Conservation (phyloP, 2,113 vertebrate species). For the Porphyrio hochstetteri region DNA sequence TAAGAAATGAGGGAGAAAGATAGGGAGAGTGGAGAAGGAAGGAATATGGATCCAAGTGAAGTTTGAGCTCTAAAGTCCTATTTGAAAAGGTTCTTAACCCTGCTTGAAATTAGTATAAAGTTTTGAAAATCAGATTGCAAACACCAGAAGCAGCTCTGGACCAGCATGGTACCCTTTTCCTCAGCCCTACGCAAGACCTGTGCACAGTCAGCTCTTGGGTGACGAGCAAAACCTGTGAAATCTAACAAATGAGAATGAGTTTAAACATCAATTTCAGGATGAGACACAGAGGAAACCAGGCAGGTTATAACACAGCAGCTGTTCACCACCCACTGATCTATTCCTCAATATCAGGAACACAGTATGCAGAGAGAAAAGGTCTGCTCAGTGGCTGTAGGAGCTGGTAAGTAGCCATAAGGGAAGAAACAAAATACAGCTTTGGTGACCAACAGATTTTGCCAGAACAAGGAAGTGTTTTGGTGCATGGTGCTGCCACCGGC, state of each 20-base stretch:
- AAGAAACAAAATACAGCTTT: neutral
- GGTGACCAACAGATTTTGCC: neutral
- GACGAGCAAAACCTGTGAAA: neutral
- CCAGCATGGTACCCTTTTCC: neutral
- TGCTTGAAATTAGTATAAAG: neutral
- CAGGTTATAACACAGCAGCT: slow-evolving; percentile 18
- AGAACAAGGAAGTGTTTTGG: neutral
- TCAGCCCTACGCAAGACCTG: neutral
- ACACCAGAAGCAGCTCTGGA: neutral
- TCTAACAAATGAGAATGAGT: neutral
- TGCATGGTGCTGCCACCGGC: neutral
- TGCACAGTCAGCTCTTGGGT: neutral
- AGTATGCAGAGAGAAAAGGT: neutral
- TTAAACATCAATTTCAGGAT: neutral
- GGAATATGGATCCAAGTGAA: neutral
- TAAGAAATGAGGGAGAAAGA: neutral
- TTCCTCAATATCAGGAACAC: neutral
- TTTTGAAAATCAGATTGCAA: neutral
- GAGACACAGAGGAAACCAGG: neutral
- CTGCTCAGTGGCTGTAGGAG: neutral
- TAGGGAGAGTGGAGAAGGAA: neutral
- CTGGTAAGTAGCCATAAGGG: neutral
- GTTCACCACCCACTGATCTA: neutral
- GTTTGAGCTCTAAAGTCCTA: neutral
- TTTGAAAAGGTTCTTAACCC: neutral